A percentile compares a stretch with the other conserved stretches of the same genome.
phyloP scores from a whole-genome alignment of 2,113 vertebrate genomes.

The Malaclemys terrapin region DNA sequence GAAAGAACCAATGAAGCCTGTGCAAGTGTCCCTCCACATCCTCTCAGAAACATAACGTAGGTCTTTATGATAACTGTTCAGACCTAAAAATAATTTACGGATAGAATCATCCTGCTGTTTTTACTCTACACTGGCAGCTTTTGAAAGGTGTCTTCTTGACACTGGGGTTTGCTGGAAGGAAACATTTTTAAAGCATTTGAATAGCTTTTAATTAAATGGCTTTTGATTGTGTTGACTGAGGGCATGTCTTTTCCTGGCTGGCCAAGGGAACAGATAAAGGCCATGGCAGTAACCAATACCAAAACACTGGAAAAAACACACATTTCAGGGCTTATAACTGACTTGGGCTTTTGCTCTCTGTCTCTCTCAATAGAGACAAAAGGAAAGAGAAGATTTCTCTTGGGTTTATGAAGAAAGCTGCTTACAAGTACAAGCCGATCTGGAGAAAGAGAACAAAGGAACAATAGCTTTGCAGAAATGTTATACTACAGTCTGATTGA shows the following conservation, averaged over 20 bases:
- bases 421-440: conserved; percentile 49
- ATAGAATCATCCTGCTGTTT: not conserved
- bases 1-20: not conserved
- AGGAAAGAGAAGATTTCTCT: not conserved
- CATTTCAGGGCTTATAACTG: conserved; percentile 17
- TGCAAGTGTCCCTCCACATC: not conserved
- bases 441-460: conserved; percentile 46
- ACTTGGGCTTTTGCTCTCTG: conserved; percentile 29
- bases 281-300: conserved; percentile 29
- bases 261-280: conserved; percentile 31
- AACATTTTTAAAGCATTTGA: conserved; percentile 27
- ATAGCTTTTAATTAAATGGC: conserved; percentile 48
- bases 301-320: rapidly evolving
- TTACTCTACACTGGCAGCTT: not conserved
- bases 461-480: conserved; percentile 55
- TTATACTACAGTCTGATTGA: conserved; percentile 18
- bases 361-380: conserved; percentile 30
- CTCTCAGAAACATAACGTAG: not conserved
- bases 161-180: conserved; percentile 10
- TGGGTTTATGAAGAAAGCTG: conserved; percentile 42
- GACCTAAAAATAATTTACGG: not conserved
- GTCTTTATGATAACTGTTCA: not conserved
- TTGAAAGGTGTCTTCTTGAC: conserved; percentile 28
- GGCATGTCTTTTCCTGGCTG: conserved; percentile 52
- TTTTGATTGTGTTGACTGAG: conserved; percentile 50